phyloP scores from a whole-genome alignment of 1,140 invertebrate species.

The Berghia stephanieae region DNA sequence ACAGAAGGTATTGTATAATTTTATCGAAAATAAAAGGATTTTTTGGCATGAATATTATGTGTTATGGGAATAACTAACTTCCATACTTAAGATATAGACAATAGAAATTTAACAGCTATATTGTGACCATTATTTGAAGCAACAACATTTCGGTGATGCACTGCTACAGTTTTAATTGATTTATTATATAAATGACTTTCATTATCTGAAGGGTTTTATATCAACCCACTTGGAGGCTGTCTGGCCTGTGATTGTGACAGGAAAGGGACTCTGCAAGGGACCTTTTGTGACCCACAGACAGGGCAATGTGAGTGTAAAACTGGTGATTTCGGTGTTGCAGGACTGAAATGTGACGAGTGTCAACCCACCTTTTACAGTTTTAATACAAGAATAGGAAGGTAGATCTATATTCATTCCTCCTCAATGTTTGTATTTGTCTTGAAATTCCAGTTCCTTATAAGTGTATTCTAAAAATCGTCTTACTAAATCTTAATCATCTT shows the following conservation, averaged over 20 bases:
- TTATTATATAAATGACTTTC: too few species aligned
- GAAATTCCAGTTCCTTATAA: too few species aligned
- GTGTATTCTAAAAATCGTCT: neutral
- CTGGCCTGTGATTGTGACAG: constrained; percentile 85
- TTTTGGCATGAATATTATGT: neutral
- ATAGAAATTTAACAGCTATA: too few species aligned
- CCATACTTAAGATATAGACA: too few species aligned
- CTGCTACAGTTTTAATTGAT: too few species aligned
- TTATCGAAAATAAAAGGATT: too few species aligned
- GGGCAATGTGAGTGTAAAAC: constrained; percentile 86
- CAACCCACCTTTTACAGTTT: constrained; percentile 49
- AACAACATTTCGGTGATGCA: too few species aligned
- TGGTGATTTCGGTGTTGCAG: constrained; percentile 55
- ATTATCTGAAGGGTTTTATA: constrained; percentile 81
- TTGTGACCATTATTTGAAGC: too few species aligned
- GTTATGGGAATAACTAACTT: too few species aligned
- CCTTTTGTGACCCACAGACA: constrained; percentile 80
- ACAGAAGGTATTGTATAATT: too few species aligned
- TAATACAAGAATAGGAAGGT: constrained; percentile 38
- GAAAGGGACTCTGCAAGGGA: constrained; percentile 76
- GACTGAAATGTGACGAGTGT: constrained; percentile 57
- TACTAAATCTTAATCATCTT: too few species aligned
- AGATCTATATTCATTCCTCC: constrained; percentile 32
- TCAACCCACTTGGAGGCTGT: constrained; percentile 52
- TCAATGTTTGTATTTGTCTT: too few species aligned